These are phyloP conservation scores for Tinamus guttatus DNA, from an alignment of 2,113 vertebrate species.

Conservation along the genomic window DNA sequence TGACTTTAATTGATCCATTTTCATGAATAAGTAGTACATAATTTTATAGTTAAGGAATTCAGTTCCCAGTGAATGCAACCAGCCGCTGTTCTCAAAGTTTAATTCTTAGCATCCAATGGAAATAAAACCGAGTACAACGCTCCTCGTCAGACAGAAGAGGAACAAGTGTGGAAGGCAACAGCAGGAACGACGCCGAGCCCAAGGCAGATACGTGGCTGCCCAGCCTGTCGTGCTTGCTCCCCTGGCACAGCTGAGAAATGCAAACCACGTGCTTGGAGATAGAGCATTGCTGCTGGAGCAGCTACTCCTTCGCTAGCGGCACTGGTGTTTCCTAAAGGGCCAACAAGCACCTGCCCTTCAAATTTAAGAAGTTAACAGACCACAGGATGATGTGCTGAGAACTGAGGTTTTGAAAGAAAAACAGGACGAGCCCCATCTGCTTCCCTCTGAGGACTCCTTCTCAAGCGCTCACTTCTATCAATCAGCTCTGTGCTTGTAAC, in stretches of 20 bases:
- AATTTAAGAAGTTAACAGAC: background rate
- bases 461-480: background rate
- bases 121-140: slow-evolving; percentile 45
- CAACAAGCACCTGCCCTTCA: slow-evolving; percentile 23
- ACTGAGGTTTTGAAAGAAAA: slow-evolving; percentile 39
- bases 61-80: slow-evolving; percentile 21
- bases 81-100: background rate
- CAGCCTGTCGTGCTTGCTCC: background rate
- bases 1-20: slow-evolving; percentile 72
- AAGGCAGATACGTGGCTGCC: slow-evolving; percentile 2
- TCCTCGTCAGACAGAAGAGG: slow-evolving; percentile 32
- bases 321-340: background rate
- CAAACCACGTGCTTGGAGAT: background rate
- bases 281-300: background rate
- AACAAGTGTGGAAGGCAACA: background rate
- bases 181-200: background rate
- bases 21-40: slow-evolving; percentile 59
- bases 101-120: slow-evolving; percentile 42
- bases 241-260: background rate
- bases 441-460: slow-evolving; percentile 32
- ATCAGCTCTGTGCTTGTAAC: slow-evolving; percentile 3
- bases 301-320: background rate
- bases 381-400: slow-evolving; percentile 15
- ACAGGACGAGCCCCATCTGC: slow-evolving; percentile 27
- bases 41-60: slow-evolving; percentile 58